phyloP scores from a whole-genome alignment of 1,140 invertebrate species.

The Orussus abietinus region DNA sequence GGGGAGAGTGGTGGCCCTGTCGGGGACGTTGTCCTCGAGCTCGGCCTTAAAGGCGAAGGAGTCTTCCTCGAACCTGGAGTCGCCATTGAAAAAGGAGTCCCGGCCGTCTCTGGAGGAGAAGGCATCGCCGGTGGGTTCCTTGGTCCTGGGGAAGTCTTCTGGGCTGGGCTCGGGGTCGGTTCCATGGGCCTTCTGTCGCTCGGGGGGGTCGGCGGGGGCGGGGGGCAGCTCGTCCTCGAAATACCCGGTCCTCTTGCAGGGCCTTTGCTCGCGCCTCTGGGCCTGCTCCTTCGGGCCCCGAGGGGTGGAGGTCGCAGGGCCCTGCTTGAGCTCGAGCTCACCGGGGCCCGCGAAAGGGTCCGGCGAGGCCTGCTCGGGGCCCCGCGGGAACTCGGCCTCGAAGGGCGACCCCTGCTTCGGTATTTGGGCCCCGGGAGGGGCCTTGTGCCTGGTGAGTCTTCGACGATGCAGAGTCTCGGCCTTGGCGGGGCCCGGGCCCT shows the following conservation, averaged over 20 bases:
- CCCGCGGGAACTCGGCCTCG: conserved; percentile 66
- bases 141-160: too few relatives aligned
- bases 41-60: conserved; percentile 46
- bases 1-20: conserved; percentile 35
- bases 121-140: conserved; percentile 20
- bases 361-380: conserved; percentile 30
- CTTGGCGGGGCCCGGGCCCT: conserved; percentile 39
- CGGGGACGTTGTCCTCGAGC: conserved; percentile 44
- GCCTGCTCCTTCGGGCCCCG: conserved; percentile 41
- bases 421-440: conserved; percentile 22
- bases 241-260: conserved; percentile 47
- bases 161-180: too few relatives aligned
- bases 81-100: conserved; percentile 45
- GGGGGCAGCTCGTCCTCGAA: conserved; percentile 62
- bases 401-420: conserved; percentile 61
- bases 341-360: conserved; percentile 24
- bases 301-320: too few relatives aligned
- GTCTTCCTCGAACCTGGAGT: conserved; percentile 44
- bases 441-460: conserved; percentile 47
- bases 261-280: conserved; percentile 23
- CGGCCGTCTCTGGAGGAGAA: conserved; percentile 34
- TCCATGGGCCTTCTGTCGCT: too few relatives aligned
- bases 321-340: too few relatives aligned
- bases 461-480: conserved; percentile 45
- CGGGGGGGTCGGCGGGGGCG: conserved; percentile 29